phyloP scores from a whole-genome alignment of 2,113 vertebrate genomes.

The Piprites chloris region DNA sequence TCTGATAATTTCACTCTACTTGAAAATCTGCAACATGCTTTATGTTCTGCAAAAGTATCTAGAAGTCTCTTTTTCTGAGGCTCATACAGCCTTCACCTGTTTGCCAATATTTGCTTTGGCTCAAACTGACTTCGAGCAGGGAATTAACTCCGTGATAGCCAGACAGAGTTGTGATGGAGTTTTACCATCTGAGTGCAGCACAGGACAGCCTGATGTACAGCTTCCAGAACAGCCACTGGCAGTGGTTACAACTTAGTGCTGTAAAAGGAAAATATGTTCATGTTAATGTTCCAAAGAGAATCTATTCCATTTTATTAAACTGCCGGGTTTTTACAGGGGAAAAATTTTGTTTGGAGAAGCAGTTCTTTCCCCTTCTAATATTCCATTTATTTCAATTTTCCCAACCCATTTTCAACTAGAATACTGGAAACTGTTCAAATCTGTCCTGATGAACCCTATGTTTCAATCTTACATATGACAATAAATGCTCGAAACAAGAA shows the following conservation, averaged over 20 bases:
- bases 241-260: neutral
- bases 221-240: neutral
- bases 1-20: neutral
- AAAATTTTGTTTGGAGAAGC: neutral
- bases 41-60: neutral
- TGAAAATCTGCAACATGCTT: neutral
- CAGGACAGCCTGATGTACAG: neutral
- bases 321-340: neutral
- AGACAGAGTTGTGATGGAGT: neutral
- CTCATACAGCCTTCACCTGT: neutral
- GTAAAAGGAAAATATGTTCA: neutral
- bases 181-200: neutral
- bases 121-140: neutral
- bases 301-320: neutral
- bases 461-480: neutral
- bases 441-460: neutral
- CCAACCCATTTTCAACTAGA: neutral
- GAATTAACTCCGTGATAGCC: neutral
- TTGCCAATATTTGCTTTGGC: neutral
- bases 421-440: neutral
- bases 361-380: neutral
- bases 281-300: neutral
- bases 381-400: neutral
- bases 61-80: neutral
- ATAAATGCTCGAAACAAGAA: neutral